Percentiles rank a stretch among this genome's conserved stretches.
phyloP scores from a whole-genome alignment of 2,113 vertebrate species.

The Ophiodon elongatus region DNA sequence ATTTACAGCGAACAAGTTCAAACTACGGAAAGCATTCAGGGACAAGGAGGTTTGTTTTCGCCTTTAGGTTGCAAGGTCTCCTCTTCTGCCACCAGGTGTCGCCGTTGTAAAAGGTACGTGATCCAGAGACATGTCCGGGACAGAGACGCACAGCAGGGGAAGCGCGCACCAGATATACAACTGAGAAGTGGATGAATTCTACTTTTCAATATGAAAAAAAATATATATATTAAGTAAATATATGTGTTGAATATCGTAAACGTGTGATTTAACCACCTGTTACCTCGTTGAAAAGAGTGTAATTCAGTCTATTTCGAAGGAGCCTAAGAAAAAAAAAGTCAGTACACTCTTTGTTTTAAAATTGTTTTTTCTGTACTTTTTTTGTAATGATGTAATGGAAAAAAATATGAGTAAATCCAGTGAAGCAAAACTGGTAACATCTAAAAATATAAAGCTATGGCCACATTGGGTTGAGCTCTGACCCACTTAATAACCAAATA shows the following conservation, averaged over 20 bases:
- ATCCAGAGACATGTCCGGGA: accelerated
- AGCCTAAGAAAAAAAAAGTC: background rate
- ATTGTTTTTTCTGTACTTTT: background rate
- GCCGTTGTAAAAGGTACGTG: conserved; percentile 54
- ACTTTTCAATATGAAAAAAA: background rate
- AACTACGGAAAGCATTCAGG: conserved; percentile 62
- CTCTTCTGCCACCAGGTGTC: conserved; percentile 55
- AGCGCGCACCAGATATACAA: background rate
- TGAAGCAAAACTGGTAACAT: background rate
- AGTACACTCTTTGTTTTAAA: background rate
- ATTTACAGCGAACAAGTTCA: background rate
- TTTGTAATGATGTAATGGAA: background rate
- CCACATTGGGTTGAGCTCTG: background rate
- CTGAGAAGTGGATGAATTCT: background rate
- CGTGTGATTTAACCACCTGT: background rate
- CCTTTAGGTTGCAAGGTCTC: background rate
- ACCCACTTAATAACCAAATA: conserved; percentile 36
- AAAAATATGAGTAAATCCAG: background rate
- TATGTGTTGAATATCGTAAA: background rate
- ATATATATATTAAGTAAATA: no score
- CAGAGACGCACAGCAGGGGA: background rate
- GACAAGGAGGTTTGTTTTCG: background rate
- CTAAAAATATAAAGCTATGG: background rate
- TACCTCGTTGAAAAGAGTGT: background rate
- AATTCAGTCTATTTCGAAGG: background rate